A percentile compares a stretch with the other conserved stretches of the same genome.
Evolutionary conservation across 1,140 invertebrate species (phyloP).

Genomic region (Harlomillsia oculata): DNA sequence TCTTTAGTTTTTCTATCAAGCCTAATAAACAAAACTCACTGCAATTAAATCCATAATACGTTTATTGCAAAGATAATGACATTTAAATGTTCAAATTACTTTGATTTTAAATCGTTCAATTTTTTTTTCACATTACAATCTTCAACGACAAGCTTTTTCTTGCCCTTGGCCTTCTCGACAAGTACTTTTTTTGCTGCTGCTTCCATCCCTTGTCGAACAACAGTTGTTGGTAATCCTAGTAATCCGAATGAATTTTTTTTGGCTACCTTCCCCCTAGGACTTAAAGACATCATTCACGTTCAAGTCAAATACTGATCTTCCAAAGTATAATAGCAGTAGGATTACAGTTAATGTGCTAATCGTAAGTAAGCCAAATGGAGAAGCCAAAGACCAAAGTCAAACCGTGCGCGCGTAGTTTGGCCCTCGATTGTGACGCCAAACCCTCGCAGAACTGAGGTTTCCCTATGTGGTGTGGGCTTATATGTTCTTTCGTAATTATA

Average conservation of each 20-base stretch:
- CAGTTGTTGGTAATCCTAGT: conserved; percentile 88
- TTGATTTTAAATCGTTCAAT: conserved; percentile 68
- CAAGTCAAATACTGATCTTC: too few relatives aligned
- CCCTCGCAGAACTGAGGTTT: too few relatives aligned
- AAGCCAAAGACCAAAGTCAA: too few relatives aligned
- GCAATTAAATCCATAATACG: background rate
- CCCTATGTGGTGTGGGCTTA: too few relatives aligned
- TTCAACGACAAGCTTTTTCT: conserved; percentile 83
- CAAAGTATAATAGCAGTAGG: too few relatives aligned
- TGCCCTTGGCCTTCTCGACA: conserved; percentile 80
- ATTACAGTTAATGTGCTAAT: too few relatives aligned
- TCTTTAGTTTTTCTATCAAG: conserved; percentile 76
- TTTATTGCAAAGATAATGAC: background rate
- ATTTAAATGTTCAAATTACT: conserved; percentile 45
- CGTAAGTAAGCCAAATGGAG: too few relatives aligned
- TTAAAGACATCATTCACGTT: conserved; percentile 37
- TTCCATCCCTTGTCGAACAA: conserved; percentile 79
- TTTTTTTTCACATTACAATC: conserved; percentile 72
- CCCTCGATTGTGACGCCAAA: too few relatives aligned
- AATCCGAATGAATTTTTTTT: conserved; percentile 73
- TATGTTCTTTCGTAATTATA: too few relatives aligned
- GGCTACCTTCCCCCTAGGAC: conserved; percentile 58
- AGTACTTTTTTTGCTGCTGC: conserved; percentile 73
- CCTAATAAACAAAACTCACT: conserved; percentile 44
- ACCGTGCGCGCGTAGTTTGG: too few relatives aligned